Evolutionary conservation across 2,888 invertebrate genomes (phyloP).

Genomic region (Clitarchus hookeri): DNA sequence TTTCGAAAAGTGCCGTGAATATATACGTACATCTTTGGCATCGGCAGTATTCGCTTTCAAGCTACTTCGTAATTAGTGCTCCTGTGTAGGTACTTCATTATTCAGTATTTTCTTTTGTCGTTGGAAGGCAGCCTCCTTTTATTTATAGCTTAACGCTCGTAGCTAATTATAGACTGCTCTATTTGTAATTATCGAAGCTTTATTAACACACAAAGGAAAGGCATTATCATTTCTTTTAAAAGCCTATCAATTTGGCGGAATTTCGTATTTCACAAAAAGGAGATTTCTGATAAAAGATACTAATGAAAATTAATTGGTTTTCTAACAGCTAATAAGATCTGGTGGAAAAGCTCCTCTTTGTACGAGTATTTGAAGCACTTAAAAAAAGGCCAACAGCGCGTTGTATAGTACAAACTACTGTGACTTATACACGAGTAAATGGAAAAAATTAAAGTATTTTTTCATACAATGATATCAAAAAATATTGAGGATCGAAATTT

Average conservation of each 20-base stretch:
- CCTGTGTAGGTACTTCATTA: background rate
- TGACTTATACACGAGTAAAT: too few relatives aligned
- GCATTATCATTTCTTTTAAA: background rate
- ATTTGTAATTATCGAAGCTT: background rate
- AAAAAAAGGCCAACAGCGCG: too few relatives aligned
- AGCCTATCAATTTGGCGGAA: background rate
- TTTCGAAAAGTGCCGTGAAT: background rate
- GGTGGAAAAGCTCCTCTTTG: too few relatives aligned
- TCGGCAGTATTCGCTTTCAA: background rate
- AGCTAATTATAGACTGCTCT: constrained; percentile 8
- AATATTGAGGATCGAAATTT: too few relatives aligned
- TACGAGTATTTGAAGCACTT: too few relatives aligned
- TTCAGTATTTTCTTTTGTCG: background rate
- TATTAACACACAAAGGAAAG: background rate
- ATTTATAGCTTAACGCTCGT: background rate
- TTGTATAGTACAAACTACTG: too few relatives aligned
- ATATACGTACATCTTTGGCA: background rate
- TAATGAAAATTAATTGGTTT: background rate
- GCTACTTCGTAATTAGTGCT: background rate
- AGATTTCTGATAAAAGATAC: background rate
- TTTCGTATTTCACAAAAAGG: background rate
- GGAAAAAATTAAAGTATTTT: too few relatives aligned
- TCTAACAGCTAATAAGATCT: background rate
- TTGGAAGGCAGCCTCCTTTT: background rate
- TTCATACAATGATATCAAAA: too few relatives aligned